Evolutionary conservation across 2,797 vertebrate species (phyloP), one percentile per base, ranked within the genome.

Genomic region (Mallotus villosus): DNA sequence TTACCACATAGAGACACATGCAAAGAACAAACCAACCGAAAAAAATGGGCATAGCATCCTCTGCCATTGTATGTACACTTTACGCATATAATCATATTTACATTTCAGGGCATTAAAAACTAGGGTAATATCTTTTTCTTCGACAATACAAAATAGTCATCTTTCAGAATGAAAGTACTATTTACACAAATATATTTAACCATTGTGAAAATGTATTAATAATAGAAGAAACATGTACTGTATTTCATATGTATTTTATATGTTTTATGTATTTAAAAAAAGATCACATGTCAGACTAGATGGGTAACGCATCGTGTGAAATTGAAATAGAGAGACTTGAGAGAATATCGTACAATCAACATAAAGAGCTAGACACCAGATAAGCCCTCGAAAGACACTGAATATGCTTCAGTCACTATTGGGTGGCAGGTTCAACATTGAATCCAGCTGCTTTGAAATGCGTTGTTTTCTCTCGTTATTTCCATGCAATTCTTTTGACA

Each of bases 81-180:
- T 96, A 97, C 92, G 96, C 94, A 94, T 90, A 91, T 88, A 91
- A 91, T 92, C 88, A 90, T 95, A 96, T 97, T 96, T 97, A 97
- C 96, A 97, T 91, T 92, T 91, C 91, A 93, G 94, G 94, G 93
- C 93, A 93, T 95, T 96, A 95, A 96, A 97, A 97, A 98, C 93
- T 92, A 92, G 92, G 92, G 87, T 87, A 85, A 87, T 93, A 91
- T 94, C 93, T 94, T 95, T 91, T 93, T 94, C 93, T 96, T 95
- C 93, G 97, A 97, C 94, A 94, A 97, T 98, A 98, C 95, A 98
- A 98, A 98, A 98, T 97, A 97, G 93, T 95, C 93, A 94, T 95
- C 96, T 97, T 95, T 96, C 94, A 94, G 97, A 95, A 94, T 94
- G 94, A 97, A 97, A 98, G 94, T 93, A 95, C 90, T 98, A 97